Evolutionary conservation across 2,888 invertebrate species (phyloP).

Genomic region (Synergus japonicus): DNA sequence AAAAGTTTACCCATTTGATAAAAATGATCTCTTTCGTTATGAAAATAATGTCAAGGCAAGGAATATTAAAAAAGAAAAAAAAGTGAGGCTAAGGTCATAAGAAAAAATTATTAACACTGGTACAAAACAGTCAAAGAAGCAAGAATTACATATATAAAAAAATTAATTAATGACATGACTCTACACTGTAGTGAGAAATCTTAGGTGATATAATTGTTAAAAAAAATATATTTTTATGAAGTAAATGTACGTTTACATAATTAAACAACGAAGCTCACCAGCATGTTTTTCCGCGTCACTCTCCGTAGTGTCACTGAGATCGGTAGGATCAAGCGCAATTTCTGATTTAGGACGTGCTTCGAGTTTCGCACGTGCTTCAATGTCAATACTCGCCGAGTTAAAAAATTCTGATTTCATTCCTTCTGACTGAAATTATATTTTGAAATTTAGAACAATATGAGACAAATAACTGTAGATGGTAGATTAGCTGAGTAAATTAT

Average conservation of each 20-base stretch:
- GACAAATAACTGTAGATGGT: slow-evolving; percentile 25
- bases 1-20: not conserved
- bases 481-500: not conserved
- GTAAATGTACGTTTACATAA: not conserved
- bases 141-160: not conserved
- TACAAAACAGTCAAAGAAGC: not conserved
- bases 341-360: slow-evolving; percentile 60
- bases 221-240: not conserved
- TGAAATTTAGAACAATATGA: slow-evolving; percentile 37
- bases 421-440: slow-evolving; percentile 36
- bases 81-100: not conserved
- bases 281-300: slow-evolving; percentile 86
- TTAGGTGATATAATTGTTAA: not conserved
- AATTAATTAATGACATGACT: not conserved
- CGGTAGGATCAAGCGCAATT: slow-evolving; percentile 80
- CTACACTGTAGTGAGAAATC: not conserved
- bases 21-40: not conserved
- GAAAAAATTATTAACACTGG: not conserved
- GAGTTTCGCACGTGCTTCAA: slow-evolving; percentile 46
- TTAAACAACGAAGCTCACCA: slow-evolving; percentile 57
- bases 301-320: slow-evolving; percentile 89
- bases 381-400: slow-evolving; percentile 50
- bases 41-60: slow-evolving; percentile 3
- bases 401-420: slow-evolving; percentile 51
- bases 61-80: not conserved